Evolutionary conservation across 2,797 vertebrate genomes (phyloP).

Genomic region (Tenualosa ilisha): DNA sequence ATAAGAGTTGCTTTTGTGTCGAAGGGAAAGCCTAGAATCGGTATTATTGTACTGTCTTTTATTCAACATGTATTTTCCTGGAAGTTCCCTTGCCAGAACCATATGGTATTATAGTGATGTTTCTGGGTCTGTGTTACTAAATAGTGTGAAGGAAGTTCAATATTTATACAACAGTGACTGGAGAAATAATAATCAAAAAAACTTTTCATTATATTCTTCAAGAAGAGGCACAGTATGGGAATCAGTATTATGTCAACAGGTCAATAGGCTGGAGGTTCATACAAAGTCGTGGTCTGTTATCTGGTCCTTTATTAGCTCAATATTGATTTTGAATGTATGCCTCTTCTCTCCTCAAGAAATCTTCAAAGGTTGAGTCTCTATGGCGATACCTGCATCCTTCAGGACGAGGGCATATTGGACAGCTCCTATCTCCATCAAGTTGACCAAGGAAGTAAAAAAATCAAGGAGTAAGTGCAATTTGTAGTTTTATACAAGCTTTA

Average conservation of each 20-base stretch:
- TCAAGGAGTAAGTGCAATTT: slow-evolving; percentile 88
- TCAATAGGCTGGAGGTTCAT: not conserved
- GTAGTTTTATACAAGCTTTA: not conserved
- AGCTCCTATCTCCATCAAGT: slow-evolving; percentile 89
- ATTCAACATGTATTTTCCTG: not conserved
- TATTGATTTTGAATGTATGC: not conserved
- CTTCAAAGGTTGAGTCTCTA: slow-evolving; percentile 94
- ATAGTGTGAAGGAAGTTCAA: not conserved
- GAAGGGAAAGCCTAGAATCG: not conserved
- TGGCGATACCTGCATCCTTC: slow-evolving; percentile 91
- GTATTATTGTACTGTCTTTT: slow-evolving; percentile 11
- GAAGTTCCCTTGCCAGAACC: not conserved
- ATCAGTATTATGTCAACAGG: not conserved
- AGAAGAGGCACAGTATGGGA: not conserved
- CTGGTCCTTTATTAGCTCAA: not conserved
- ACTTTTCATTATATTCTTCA: not conserved
- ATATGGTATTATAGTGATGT: not conserved
- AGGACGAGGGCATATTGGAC: slow-evolving; percentile 89
- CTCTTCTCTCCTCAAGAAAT: slow-evolving; percentile 74
- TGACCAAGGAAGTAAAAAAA: slow-evolving; percentile 93
- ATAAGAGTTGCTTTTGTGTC: not conserved
- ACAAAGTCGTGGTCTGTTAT: not conserved
- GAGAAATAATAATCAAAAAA: slow-evolving; percentile 8
- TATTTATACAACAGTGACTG: not conserved
- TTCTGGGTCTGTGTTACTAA: not conserved